Conservation (phyloP, 2,888 invertebrate genomes). For the Lucinisca nassula region DNA sequence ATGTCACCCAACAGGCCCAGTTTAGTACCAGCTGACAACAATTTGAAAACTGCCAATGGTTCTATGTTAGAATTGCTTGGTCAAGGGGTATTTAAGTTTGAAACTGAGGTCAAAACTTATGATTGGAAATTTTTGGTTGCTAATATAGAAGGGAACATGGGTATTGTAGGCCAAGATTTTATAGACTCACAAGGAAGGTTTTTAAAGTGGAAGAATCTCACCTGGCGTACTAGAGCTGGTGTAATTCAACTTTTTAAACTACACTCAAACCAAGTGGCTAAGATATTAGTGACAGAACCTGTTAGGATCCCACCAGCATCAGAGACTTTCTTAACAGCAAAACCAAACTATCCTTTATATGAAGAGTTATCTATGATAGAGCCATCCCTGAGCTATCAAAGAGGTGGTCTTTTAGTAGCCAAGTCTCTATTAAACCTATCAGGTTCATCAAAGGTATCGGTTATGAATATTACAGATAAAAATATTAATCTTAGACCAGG, state of each 20-base stretch:
- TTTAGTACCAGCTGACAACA: not conserved
- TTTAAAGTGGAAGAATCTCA: not conserved
- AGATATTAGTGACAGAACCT: not conserved
- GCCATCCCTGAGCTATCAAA: not conserved
- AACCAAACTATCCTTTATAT: constrained; percentile 14
- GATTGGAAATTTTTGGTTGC: constrained; percentile 12
- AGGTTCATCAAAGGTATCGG: not conserved
- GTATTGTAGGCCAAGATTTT: constrained; percentile 47
- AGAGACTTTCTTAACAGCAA: not conserved
- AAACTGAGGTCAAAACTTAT: not conserved
- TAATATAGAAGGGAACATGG: constrained; percentile 18
- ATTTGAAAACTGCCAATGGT: constrained; percentile 19
- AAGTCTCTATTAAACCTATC: constrained; percentile 8
- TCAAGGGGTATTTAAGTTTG: constrained; percentile 5
- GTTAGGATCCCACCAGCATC: constrained; percentile 2
- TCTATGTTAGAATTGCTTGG: not conserved
- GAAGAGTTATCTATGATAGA: not conserved
- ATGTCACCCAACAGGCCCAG: not conserved
- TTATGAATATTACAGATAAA: constrained; percentile 31
- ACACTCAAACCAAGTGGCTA: not conserved
- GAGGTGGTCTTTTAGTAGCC: constrained; percentile 11
- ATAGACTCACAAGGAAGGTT: not conserved
- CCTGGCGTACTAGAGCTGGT: not conserved
- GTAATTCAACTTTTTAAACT: not conserved
- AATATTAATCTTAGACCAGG: constrained; percentile 5